These are phyloP conservation scores for Elymnias hypermnestra DNA, from an alignment of 1,140 invertebrate species.

Conservation along the genomic window DNA sequence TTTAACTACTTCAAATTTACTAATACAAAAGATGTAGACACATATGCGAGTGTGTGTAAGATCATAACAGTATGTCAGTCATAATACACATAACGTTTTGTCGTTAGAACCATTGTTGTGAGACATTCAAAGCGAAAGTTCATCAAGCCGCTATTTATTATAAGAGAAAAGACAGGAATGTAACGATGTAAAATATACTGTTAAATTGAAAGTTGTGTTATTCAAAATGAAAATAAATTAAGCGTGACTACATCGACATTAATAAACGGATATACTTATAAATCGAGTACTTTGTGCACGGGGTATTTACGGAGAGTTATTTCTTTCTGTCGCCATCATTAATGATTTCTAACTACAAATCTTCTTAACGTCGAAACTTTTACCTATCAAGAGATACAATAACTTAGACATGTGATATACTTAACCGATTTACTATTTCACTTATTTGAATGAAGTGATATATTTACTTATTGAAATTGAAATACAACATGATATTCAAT, in stretches of 20 bases:
- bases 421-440: too few species aligned
- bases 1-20: too few species aligned
- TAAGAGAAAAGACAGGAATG: constrained; percentile 5
- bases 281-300: neutral
- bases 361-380: too few species aligned
- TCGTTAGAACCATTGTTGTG: constrained; percentile 6
- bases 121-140: constrained; percentile 8
- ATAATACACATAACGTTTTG: constrained; percentile 1
- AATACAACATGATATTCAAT: too few species aligned
- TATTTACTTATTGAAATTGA: too few species aligned
- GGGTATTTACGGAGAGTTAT: neutral
- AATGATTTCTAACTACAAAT: too few species aligned
- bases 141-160: constrained; percentile 5
- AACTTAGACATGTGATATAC: too few species aligned
- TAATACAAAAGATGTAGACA: neutral
- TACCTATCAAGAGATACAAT: too few species aligned
- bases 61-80: constrained; percentile 4
- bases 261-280: neutral
- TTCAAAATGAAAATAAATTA: constrained; percentile 3
- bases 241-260: neutral
- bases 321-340: too few species aligned
- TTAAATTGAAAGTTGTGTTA: constrained; percentile 1
- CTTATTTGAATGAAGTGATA: too few species aligned
- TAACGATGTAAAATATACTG: neutral
- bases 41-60: neutral